Percentiles rank a stretch among this genome's conserved stretches.
Evolutionary conservation across 2,797 vertebrate genomes (phyloP).

Genomic region (Mallotus villosus): DNA sequence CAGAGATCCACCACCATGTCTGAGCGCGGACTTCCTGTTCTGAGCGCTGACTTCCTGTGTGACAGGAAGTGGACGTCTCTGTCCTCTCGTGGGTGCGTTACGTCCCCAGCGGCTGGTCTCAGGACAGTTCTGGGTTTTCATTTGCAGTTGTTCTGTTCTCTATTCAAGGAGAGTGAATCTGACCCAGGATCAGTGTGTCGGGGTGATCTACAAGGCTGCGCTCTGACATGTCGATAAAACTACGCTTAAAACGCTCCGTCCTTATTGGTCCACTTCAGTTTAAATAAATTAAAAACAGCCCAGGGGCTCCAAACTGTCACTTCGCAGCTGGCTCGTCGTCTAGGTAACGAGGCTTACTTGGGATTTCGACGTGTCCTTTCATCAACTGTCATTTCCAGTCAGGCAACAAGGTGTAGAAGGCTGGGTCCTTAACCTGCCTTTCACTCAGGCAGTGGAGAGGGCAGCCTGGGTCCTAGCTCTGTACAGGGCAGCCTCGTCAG

Average conservation of each 20-base stretch:
- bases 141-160: neutral
- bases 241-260: neutral
- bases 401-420: too few relatives aligned
- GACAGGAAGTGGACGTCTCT: too few relatives aligned
- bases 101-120: too few relatives aligned
- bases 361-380: neutral
- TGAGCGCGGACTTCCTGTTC: too few relatives aligned
- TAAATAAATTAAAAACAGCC: slow-evolving; percentile 2
- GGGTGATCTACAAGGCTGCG: neutral
- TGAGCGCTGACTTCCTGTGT: too few relatives aligned
- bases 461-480: neutral
- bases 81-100: neutral
- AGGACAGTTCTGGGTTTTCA: neutral
- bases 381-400: slow-evolving; percentile 9
- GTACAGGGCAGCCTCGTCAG: slow-evolving; percentile 78
- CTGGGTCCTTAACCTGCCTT: neutral
- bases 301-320: neutral
- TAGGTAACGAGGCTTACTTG: neutral
- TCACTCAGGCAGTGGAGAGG: neutral
- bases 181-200: neutral
- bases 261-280: slow-evolving; percentile 10
- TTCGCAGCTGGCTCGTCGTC: neutral
- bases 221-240: neutral
- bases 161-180: neutral
- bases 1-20: neutral